phyloP scores from a whole-genome alignment of 2,797 vertebrate species.

The Lerista edwardsae region DNA sequence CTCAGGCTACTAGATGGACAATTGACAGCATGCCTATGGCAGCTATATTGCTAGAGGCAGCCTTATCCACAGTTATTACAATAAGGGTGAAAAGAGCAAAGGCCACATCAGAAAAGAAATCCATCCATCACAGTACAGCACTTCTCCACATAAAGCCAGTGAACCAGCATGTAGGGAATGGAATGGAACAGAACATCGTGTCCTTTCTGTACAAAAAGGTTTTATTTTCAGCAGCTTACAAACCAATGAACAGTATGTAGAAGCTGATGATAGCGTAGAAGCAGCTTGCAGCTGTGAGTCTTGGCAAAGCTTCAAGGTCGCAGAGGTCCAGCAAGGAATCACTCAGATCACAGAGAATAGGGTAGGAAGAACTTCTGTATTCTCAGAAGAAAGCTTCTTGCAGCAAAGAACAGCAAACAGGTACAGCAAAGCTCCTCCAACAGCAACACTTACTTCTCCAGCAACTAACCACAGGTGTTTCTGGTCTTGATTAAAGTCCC shows the following conservation, averaged over 20 bases:
- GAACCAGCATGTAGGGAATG: background rate
- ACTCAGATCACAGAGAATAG: too few species aligned
- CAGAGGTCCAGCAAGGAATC: too few species aligned
- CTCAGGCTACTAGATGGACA: background rate
- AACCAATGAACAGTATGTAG: background rate
- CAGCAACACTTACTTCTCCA: too few species aligned
- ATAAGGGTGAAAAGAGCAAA: background rate
- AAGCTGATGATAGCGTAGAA: too few species aligned
- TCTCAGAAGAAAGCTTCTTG: too few species aligned
- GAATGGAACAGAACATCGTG: conserved; percentile 14
- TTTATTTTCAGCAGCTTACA: background rate
- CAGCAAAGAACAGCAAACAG: too few species aligned
- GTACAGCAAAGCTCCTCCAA: too few species aligned
- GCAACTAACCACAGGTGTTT: too few species aligned
- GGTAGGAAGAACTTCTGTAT: too few species aligned
- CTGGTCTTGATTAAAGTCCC: too few species aligned
- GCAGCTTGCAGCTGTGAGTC: too few species aligned
- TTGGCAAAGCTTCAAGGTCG: too few species aligned
- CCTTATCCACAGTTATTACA: background rate
- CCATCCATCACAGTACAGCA: rapidly evolving
- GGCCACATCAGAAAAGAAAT: conserved; percentile 14
- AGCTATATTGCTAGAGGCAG: conserved; percentile 28
- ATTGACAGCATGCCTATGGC: conserved; percentile 20
- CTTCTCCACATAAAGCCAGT: background rate
- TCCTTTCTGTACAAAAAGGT: background rate